Evolutionary conservation across 2,888 invertebrate genomes (phyloP).

Genomic region (Zaprionus lineosus): DNA sequence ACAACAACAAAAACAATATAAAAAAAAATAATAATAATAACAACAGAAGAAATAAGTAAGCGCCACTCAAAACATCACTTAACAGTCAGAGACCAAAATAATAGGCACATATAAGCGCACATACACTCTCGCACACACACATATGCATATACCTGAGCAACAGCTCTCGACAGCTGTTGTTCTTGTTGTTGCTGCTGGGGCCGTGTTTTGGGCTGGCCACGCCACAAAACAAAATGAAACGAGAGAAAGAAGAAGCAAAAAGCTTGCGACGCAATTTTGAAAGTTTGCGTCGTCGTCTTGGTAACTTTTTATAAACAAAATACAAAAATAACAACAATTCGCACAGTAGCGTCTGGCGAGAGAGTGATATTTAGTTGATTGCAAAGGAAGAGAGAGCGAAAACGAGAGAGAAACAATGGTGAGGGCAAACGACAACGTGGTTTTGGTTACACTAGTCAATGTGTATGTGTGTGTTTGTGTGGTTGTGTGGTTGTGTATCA

Average conservation of each 20-base stretch:
- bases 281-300: constrained; percentile 72
- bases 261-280: constrained; percentile 73
- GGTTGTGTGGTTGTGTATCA: not conserved
- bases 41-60: constrained; percentile 22
- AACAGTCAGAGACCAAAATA: constrained; percentile 50
- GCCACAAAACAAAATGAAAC: constrained; percentile 16
- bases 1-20: constrained; percentile 15
- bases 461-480: not conserved
- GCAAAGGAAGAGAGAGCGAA: constrained; percentile 4
- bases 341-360: constrained; percentile 42
- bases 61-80: constrained; percentile 17
- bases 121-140: no score
- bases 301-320: constrained; percentile 64
- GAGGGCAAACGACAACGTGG: constrained; percentile 40
- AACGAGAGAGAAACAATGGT: constrained; percentile 14
- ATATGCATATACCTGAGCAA: not conserved
- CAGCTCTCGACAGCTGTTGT: constrained; percentile 22
- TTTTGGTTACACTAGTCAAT: constrained; percentile 30
- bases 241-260: constrained; percentile 23
- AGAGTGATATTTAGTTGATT: not conserved
- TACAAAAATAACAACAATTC: constrained; percentile 36
- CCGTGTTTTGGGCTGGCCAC: constrained; percentile 1
- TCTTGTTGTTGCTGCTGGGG: constrained; percentile 17
- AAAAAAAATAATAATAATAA: not conserved
- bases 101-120: no score